A percentile compares a stretch with the other conserved stretches of the same genome.
Conservation (phyloP, 2,113 vertebrate species). For the Otocyon megalotis region DNA sequence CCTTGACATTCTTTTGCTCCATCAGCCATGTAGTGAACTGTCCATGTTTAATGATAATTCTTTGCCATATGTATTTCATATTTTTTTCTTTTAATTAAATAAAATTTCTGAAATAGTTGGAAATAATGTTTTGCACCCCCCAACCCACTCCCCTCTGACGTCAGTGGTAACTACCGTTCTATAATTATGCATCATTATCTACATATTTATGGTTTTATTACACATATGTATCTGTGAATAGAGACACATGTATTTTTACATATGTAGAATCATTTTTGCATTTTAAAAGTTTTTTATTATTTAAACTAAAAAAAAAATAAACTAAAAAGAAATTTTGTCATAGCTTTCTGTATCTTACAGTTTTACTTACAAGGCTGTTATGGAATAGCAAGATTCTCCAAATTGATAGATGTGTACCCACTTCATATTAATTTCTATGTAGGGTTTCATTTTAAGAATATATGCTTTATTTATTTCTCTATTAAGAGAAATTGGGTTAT, state of each 20-base stretch:
- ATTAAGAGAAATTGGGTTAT: background rate
- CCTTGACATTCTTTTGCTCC: background rate
- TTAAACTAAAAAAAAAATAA: background rate
- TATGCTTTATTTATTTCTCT: background rate
- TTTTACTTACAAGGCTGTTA: background rate
- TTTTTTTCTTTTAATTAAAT: constrained; percentile 24
- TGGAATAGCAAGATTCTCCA: background rate
- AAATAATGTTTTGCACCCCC: background rate
- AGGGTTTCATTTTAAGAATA: constrained; percentile 38
- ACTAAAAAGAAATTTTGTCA: background rate
- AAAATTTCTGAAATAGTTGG: constrained; percentile 8
- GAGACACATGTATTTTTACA: too few relatives aligned
- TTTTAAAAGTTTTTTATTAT: background rate
- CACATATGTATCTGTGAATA: background rate
- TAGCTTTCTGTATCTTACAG: background rate
- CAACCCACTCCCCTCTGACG: background rate
- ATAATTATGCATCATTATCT: background rate
- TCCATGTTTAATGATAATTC: background rate
- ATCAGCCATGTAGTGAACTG: background rate
- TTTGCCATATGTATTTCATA: background rate
- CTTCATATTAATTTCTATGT: background rate
- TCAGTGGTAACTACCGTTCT: background rate
- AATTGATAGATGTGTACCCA: background rate
- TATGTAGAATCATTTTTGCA: background rate
- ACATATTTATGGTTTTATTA: background rate